These are phyloP conservation scores for Diglossa cyanea DNA, from an alignment of 2,797 vertebrate species.

Conservation along the genomic window DNA sequence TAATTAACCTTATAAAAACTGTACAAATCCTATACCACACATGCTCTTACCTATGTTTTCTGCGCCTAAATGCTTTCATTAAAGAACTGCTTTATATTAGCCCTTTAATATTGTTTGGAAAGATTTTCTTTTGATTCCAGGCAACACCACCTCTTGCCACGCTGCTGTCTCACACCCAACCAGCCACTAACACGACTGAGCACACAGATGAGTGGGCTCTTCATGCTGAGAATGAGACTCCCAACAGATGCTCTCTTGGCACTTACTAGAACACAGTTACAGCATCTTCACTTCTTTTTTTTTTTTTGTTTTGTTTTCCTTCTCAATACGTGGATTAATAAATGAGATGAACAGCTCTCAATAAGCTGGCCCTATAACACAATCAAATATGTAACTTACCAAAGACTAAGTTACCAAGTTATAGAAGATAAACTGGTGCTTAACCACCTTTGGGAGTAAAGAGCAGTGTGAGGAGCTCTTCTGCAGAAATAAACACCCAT, in stretches of 20 bases:
- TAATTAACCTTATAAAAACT: neutral
- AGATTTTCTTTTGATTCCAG: neutral
- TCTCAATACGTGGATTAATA: neutral
- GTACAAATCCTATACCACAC: accelerated
- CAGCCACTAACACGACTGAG: accelerated
- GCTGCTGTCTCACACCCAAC: accelerated
- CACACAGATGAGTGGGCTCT: neutral
- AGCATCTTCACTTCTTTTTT: neutral
- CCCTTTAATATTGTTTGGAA: neutral
- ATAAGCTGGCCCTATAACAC: neutral
- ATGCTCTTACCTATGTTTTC: neutral
- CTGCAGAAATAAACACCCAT: neutral
- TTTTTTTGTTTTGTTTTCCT: neutral
- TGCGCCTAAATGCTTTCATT: neutral
- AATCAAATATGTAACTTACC: neutral
- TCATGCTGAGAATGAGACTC: neutral
- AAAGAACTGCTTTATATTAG: neutral
- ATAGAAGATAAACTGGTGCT: neutral
- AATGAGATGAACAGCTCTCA: neutral
- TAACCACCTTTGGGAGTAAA: neutral
- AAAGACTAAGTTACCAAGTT: neutral
- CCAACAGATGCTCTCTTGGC: neutral
- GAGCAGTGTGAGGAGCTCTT: neutral
- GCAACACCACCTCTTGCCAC: neutral
- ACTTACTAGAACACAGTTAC: neutral